Evolutionary conservation across 1,140 invertebrate species (phyloP), one percentile per base, ranked within the genome.

Genomic region (Ceratina calcarata): DNA sequence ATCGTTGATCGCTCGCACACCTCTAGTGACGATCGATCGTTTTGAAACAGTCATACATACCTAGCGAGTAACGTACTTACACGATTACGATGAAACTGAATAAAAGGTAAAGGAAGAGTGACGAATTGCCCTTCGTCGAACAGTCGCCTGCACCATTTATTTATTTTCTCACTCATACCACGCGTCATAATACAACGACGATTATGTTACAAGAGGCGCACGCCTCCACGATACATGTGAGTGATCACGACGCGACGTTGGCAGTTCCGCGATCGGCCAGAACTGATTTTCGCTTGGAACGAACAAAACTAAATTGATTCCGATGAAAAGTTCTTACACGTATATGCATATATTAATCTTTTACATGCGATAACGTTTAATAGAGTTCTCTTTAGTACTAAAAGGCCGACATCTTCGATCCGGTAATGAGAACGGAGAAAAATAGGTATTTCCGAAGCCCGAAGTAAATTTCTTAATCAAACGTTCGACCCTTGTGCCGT

Each of bases 141-240:
- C n/a, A 67, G 58, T 69, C 22, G 53, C 66, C 75, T 73, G 67
- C 76, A 85, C 58, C 45, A 75, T 82, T 77, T 72, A 22, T 18
- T 53, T 58, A 70, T 45, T 51, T 74, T 65, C 20, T 64, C 58
- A 57, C 20, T 20, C 45, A 61, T 67, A 60, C 53, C 64, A 37
- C 53, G 24, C 57, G 22, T 24, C 37, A 18, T 37, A 13, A 32
- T 69, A 55, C 37, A n/a, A 24, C 22, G 37, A 71, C 27, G 32
- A 69, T 69, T 77, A 77, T 77, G 10, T 69, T 77, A 77, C 37
- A 77, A 49, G 27, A 77, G 27, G 18, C 37, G 24, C 15, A 61
- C 27, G 53, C 13, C 45, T 69, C 57, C 32, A 74, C 53, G 53
- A 45, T 51, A 13, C 51, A 55, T 57, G n/a, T 24, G 20, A 18